Conservation (phyloP, 2,113 vertebrate species). For the Cynoglossus semilaevis region DNA sequence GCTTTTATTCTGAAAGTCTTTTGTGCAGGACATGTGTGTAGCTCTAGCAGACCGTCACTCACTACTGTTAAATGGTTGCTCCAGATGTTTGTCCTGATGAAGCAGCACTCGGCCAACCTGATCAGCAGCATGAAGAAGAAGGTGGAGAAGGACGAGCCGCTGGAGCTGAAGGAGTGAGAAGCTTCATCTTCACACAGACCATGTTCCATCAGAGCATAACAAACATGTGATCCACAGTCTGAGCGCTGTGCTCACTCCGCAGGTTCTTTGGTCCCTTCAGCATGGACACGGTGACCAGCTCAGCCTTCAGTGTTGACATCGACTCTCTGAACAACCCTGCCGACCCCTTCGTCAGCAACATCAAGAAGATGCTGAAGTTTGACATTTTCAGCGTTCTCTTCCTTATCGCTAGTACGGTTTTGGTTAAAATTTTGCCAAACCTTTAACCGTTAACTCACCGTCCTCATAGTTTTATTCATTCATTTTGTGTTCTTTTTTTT, state of each 20-base stretch:
- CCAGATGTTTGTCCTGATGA: slow-evolving; percentile 82
- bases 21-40: no score
- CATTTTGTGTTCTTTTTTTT: no score
- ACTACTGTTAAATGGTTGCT: neutral
- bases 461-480: no score
- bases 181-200: neutral
- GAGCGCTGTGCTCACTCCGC: neutral
- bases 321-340: slow-evolving; percentile 78
- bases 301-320: slow-evolving; percentile 77
- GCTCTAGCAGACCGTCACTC: no score
- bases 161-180: slow-evolving; percentile 71
- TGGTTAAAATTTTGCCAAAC: neutral
- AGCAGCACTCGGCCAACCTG: slow-evolving; percentile 70
- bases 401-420: slow-evolving; percentile 62
- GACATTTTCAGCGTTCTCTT: slow-evolving; percentile 66
- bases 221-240: neutral
- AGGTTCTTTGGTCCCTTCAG: slow-evolving; percentile 71
- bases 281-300: slow-evolving; percentile 80
- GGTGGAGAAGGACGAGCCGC: slow-evolving; percentile 56
- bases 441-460: no score
- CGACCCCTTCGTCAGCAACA: slow-evolving; percentile 75
- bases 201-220: neutral
- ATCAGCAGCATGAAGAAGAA: slow-evolving; percentile 70
- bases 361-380: slow-evolving; percentile 78
- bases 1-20: no score